Evolutionary conservation across 1,140 invertebrate genomes (phyloP).

Genomic region (Alviniconcha marisindica): DNA sequence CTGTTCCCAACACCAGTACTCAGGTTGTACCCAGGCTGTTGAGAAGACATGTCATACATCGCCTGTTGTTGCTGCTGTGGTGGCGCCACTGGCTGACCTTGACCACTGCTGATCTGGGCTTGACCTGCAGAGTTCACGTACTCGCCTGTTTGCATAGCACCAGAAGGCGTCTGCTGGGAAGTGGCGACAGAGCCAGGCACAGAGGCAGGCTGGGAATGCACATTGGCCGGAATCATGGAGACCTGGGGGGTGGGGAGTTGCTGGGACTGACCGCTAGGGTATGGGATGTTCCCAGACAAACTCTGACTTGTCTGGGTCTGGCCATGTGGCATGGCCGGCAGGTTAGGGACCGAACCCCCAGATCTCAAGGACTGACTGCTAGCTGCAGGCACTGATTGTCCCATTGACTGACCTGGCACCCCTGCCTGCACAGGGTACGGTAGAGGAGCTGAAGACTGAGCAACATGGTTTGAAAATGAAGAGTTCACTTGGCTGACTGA

Average conservation of each 20-base stretch:
- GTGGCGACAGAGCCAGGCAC: background rate
- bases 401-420: background rate
- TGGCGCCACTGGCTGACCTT: background rate
- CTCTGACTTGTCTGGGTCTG: conserved; percentile 27
- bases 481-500: conserved; percentile 10
- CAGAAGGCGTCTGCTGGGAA: background rate
- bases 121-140: conserved; percentile 20
- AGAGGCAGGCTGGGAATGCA: conserved; percentile 38
- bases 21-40: conserved; percentile 8
- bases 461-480: conserved; percentile 24
- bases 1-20: background rate
- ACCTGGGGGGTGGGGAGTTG: conserved; percentile 2
- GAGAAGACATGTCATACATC: conserved; percentile 8
- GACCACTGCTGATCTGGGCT: background rate
- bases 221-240: conserved; percentile 23
- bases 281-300: conserved; percentile 18
- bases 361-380: background rate
- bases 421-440: background rate
- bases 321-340: background rate
- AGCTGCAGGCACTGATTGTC: background rate
- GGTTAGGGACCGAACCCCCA: background rate
- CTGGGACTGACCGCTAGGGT: conserved; percentile 9
- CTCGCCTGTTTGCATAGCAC: conserved; percentile 36
- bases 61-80: conserved; percentile 17
- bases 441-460: conserved; percentile 6